Conservation (phyloP, 2,888 invertebrate species). For the Lithosia quadra region DNA sequence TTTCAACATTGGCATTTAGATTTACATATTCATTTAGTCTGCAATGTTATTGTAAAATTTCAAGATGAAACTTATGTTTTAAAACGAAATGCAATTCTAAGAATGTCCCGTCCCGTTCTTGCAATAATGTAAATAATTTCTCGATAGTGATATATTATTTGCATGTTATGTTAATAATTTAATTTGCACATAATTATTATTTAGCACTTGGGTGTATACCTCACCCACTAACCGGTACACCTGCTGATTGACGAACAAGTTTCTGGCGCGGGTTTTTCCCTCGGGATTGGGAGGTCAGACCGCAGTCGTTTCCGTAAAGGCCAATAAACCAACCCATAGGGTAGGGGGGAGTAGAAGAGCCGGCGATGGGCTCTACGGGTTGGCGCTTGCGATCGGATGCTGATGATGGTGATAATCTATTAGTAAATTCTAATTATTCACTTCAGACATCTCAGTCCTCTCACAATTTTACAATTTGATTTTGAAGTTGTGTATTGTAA, state of each 20-base stretch:
- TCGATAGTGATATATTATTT: neutral
- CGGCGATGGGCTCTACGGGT: too few species aligned
- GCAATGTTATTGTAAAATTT: neutral
- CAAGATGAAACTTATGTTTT: neutral
- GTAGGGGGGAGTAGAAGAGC: too few species aligned
- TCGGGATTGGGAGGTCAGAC: neutral
- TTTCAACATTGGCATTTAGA: conserved; percentile 6
- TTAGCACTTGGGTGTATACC: neutral
- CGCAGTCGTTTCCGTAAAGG: neutral
- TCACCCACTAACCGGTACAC: too few species aligned
- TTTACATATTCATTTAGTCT: neutral
- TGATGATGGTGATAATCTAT: too few species aligned
- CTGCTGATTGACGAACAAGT: too few species aligned
- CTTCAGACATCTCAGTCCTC: too few species aligned
- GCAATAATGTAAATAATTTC: neutral
- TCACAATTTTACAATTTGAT: too few species aligned
- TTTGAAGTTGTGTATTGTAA: too few species aligned
- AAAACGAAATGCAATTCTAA: neutral
- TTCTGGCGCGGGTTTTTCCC: too few species aligned
- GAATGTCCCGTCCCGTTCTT: neutral
- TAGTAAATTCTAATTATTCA: too few species aligned
- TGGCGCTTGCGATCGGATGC: too few species aligned
- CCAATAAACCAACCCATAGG: too few species aligned
- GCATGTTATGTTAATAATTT: neutral
- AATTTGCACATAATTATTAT: neutral